phyloP scores from a whole-genome alignment of 2,113 vertebrate species.

The Gallinago jamesoni region DNA sequence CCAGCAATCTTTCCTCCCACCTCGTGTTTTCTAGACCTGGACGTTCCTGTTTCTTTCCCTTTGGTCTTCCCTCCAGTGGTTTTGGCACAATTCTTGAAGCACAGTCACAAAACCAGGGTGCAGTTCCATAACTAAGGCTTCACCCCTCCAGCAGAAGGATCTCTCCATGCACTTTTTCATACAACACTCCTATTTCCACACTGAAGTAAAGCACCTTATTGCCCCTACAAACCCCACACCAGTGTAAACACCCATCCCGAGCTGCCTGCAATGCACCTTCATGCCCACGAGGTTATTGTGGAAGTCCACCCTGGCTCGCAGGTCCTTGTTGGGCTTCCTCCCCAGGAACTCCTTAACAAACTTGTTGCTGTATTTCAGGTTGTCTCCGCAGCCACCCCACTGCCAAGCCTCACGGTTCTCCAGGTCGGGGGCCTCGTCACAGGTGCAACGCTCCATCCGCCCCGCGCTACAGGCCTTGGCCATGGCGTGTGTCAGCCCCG shows the following conservation, averaged over 20 bases:
- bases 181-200: not conserved
- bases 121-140: not conserved
- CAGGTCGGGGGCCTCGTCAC: conserved; percentile 94
- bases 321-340: conserved; percentile 94
- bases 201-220: fast-evolving
- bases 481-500: conserved; percentile 92
- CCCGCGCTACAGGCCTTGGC: conserved; percentile 96
- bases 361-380: conserved; percentile 98
- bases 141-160: not conserved
- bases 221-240: not conserved
- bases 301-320: conserved; percentile 93
- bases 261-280: conserved; percentile 79
- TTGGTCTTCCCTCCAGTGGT: fast-evolving
- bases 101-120: not conserved
- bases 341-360: conserved; percentile 98
- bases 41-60: not conserved
- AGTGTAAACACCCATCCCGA: fast-evolving
- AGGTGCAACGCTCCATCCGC: conserved; percentile 97
- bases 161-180: fast-evolving
- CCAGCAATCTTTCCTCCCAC: not conserved
- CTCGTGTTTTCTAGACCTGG: not conserved
- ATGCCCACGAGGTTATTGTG: conserved; percentile 98
- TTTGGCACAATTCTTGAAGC: not conserved
- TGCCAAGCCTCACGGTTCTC: conserved; percentile 98
- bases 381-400: conserved; percentile 98